A percentile compares a stretch with the other conserved stretches of the same genome.
These are phyloP conservation scores for Prietella phreatophila DNA, from an alignment of 2,113 vertebrate species.

Conservation along the genomic window DNA sequence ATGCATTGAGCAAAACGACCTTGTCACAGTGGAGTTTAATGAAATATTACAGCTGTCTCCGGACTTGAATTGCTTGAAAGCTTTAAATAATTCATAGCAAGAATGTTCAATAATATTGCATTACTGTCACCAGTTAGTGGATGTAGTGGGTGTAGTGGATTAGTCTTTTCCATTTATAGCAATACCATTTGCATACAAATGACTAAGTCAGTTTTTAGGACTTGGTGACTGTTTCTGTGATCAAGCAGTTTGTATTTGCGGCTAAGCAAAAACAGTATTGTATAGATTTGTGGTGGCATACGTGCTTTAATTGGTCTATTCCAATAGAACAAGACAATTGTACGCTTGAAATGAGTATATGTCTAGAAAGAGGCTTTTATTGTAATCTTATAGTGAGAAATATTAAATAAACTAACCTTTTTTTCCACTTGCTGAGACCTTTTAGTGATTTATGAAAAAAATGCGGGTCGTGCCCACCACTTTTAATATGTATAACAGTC, in stretches of 20 bases:
- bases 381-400: no score
- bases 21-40: not conserved
- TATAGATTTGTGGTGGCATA: not conserved
- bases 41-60: conserved; percentile 18
- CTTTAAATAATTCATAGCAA: conserved; percentile 25
- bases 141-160: not conserved
- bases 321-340: no score
- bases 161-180: conserved; percentile 31
- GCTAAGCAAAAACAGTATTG: not conserved
- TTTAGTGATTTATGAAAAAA: not conserved
- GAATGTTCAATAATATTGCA: conserved; percentile 7
- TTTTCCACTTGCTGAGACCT: no score
- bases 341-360: no score
- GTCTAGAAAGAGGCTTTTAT: no score
- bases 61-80: conserved; percentile 1
- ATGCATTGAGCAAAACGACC: not conserved
- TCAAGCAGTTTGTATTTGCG: not conserved
- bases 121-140: conserved; percentile 7
- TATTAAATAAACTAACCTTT: no score
- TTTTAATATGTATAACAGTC: not conserved
- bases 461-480: not conserved
- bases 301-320: not conserved
- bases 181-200: conserved; percentile 30
- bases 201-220: not conserved
- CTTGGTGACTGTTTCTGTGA: not conserved